These are phyloP conservation scores for Phylloscopus trochilus DNA, from an alignment of 2,113 vertebrate species.

Conservation along the genomic window DNA sequence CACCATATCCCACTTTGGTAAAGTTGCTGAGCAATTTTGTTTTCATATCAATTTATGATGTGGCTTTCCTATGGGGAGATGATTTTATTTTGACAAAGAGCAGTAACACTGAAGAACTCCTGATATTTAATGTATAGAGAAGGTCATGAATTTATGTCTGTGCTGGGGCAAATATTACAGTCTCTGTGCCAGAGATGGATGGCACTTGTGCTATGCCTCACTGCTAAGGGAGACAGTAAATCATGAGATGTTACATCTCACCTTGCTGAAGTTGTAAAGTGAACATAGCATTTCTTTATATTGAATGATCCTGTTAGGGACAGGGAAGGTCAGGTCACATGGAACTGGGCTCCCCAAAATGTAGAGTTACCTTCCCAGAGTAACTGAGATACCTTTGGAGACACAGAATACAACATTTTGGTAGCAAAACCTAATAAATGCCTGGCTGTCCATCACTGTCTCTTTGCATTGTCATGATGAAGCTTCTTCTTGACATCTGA, in stretches of 20 bases:
- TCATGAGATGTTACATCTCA: constrained; percentile 26
- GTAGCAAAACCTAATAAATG: neutral
- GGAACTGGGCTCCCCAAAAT: neutral
- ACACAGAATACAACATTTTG: neutral
- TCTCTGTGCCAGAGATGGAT: neutral
- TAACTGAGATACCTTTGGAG: neutral
- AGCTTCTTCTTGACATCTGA: neutral
- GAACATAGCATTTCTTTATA: neutral
- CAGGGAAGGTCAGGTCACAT: neutral
- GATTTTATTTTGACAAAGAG: constrained; percentile 37
- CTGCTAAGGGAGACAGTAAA: constrained; percentile 3
- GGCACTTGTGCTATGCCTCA: neutral
- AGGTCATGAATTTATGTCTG: constrained; percentile 32
- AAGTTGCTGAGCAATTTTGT: neutral
- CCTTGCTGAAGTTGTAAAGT: constrained; percentile 25
- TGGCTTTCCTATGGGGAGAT: neutral
- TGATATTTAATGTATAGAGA: neutral
- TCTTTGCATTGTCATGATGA: neutral
- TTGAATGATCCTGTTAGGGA: constrained; percentile 29
- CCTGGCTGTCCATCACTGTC: neutral
- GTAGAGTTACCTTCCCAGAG: neutral
- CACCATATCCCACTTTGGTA: neutral
- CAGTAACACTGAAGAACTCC: neutral
- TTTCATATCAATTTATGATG: neutral
- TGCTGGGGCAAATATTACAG: neutral